Base-by-base conservation (phyloP, 1,140 invertebrate species). In the Apis dorsata region DNA sequence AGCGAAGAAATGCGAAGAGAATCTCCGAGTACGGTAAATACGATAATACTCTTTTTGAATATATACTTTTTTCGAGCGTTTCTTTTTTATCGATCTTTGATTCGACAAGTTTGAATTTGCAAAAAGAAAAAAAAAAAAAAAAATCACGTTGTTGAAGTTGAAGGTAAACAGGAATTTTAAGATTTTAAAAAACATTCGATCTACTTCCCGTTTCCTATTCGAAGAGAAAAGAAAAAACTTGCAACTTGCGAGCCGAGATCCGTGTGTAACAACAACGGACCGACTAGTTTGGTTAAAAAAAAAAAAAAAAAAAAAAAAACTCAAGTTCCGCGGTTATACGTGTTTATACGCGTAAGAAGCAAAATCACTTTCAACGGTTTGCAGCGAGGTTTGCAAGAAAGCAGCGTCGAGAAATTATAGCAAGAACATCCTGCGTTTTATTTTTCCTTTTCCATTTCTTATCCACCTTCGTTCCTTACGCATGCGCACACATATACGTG, bases 351-450 rank as follows among this genome's bases (percentile, higher is more conserved):
- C 10, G 12, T 21, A 65, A 51, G 53, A 71, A 71, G 69, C 17
- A 4, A 71, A 71, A 10, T 71, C 49, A 51, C 69, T 71, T 71
- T 71, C 69, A 24, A 51, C 49, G 53, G 17, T n/a, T 24, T 24
- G n/a, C 63, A 44, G 34, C 24, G 15, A 34, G n/a, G 15, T 15
- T 10, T 0, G 65, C 19, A 44, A 68, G 70, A 71, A 71, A 71
- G n/a, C 70, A 24, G 13, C 19, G 68, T 70, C 49, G 28, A 49
- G 70, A 71, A 53, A 71, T 71, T 55, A 71, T 17, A n/a, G 49
- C 19, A 51, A 53, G 68, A 70, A 70, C 51, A 71, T 71, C 70
- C 70, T 71, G 70, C 13, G 51, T 71, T 55, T 71, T 53, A 24
- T 55, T 55, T 55, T 55, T 55, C 70, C n/a, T 71, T 71, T 71